These are phyloP conservation scores for Dissostichus mawsoni DNA, from an alignment of 2,113 vertebrate genomes.

Conservation along the genomic window DNA sequence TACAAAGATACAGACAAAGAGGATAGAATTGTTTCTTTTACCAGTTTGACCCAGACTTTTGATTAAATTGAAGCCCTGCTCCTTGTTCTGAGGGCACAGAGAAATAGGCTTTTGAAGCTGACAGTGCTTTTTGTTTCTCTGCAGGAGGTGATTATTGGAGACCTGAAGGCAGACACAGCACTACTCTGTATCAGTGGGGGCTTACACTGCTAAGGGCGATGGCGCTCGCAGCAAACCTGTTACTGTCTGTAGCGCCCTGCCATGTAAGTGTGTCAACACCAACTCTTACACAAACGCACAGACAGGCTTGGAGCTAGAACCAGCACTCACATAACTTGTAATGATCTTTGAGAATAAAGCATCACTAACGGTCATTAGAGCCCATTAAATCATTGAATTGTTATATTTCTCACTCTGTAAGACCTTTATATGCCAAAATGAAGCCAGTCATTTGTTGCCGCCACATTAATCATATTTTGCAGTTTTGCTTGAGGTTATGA, in stretches of 20 bases:
- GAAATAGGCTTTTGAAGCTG: constrained; percentile 35
- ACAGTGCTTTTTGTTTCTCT: constrained; percentile 52
- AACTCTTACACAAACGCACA: neutral
- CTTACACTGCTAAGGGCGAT: constrained; percentile 97
- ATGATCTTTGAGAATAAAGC: constrained; percentile 34
- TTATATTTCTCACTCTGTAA: constrained; percentile 36
- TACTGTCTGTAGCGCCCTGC: constrained; percentile 89
- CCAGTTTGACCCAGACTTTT: neutral
- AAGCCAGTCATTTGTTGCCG: constrained; percentile 1
- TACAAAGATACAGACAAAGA: neutral
- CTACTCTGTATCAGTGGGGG: constrained; percentile 96
- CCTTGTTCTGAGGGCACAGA: constrained; percentile 10
- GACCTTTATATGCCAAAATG: constrained; percentile 31
- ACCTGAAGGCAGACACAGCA: constrained; percentile 93
- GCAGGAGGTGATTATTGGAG: constrained; percentile 93
- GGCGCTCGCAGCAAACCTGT: constrained; percentile 95
- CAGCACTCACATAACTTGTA: neutral
- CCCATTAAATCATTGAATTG: constrained; percentile 49
- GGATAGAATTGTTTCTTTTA: neutral
- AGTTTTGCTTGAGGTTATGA: constrained; percentile 45
- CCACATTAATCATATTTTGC: constrained; percentile 38
- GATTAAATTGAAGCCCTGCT: constrained; percentile 5
- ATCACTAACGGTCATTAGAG: constrained; percentile 56
- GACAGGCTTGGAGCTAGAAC: neutral
- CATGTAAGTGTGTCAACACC: constrained; percentile 83